These are phyloP conservation scores for Euwallacea similis DNA, from an alignment of 1,140 invertebrate species.

Conservation along the genomic window DNA sequence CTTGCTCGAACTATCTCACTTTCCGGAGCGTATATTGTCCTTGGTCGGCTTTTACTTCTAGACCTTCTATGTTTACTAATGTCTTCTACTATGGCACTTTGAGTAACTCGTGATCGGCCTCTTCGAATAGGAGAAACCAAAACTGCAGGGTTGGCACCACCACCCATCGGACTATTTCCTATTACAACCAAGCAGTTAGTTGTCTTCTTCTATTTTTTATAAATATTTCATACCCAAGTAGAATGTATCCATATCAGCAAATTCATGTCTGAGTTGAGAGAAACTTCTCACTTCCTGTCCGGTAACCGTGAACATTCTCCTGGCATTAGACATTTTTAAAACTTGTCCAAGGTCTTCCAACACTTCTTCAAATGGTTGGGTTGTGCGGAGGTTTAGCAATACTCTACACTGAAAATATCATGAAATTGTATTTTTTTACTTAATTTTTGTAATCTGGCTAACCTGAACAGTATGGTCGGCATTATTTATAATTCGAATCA, in stretches of 20 bases:
- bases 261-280: constrained; percentile 87
- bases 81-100: constrained; percentile 60
- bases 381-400: constrained; percentile 85
- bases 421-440: neutral
- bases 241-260: constrained; percentile 88
- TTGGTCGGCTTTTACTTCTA: constrained; percentile 77
- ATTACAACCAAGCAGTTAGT: neutral
- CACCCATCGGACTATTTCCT: constrained; percentile 58
- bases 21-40: constrained; percentile 77
- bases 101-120: constrained; percentile 66
- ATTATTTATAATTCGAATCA: constrained; percentile 90
- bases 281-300: constrained; percentile 92
- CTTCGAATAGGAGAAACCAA: constrained; percentile 67
- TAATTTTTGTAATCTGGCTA: constrained; percentile 4
- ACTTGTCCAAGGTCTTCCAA: constrained; percentile 90
- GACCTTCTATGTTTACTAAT: constrained; percentile 62
- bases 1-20: constrained; percentile 74
- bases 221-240: constrained; percentile 64
- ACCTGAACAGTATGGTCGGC: constrained; percentile 89
- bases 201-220: neutral
- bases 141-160: constrained; percentile 52
- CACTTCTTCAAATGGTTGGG: constrained; percentile 94
- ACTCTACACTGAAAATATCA: constrained; percentile 72
- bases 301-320: constrained; percentile 85
- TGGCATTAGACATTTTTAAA: constrained; percentile 85